Evolutionary conservation across 2,113 vertebrate genomes (phyloP).

Genomic region (Corythaixoides concolor): DNA sequence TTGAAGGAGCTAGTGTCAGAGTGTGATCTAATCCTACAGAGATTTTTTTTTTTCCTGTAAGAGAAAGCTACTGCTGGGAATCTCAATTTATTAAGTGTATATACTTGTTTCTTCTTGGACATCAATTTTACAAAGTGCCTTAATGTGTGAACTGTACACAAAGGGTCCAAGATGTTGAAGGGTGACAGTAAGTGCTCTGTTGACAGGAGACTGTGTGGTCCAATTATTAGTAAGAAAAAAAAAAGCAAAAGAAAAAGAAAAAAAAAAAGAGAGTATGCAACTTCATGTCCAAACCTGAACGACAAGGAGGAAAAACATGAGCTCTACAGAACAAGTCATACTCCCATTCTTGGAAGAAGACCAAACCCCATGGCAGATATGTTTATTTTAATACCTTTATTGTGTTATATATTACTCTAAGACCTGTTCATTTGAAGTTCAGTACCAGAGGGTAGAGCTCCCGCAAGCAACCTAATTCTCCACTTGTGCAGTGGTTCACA

Average conservation of each 20-base stretch:
- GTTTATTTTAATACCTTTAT: slow-evolving; percentile 48
- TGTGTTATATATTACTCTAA: background rate
- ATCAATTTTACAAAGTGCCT: slow-evolving; percentile 44
- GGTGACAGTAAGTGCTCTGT: slow-evolving; percentile 41
- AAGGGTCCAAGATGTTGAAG: background rate
- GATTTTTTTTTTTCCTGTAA: background rate
- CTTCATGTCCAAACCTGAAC: slow-evolving; percentile 57
- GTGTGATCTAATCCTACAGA: background rate
- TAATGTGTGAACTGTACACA: slow-evolving; percentile 11
- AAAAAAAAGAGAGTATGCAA: background rate
- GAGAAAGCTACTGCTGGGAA: slow-evolving; percentile 44
- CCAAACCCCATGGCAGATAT: slow-evolving; percentile 22
- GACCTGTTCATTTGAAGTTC: background rate
- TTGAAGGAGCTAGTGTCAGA: background rate
- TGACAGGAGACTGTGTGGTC: slow-evolving; percentile 64
- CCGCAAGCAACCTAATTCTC: background rate
- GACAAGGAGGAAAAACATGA: background rate
- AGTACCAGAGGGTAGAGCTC: slow-evolving; percentile 5
- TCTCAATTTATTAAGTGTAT: slow-evolving; percentile 56
- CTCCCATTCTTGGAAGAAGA: background rate
- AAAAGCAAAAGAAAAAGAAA: background rate
- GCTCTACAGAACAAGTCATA: background rate
- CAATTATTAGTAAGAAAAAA: background rate
- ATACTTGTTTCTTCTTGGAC: background rate
- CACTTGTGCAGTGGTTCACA: background rate